Percentiles rank a stretch among this genome's conserved stretches.
These are phyloP conservation scores for Cynaeus angustus DNA, from an alignment of 2,888 invertebrate genomes.

Conservation along the genomic window DNA sequence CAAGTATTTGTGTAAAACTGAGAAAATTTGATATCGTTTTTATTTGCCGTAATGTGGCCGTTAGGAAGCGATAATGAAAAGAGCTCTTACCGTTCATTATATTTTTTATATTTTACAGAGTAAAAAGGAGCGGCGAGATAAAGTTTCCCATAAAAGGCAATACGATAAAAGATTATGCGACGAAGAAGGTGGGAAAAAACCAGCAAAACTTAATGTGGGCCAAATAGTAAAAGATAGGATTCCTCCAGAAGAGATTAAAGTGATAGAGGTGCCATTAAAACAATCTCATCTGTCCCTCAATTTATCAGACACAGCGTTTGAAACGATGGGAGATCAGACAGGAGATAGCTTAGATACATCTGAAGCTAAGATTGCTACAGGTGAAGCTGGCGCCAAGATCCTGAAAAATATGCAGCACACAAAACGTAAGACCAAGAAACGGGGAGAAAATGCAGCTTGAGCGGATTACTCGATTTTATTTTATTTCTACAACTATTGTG, in stretches of 20 bases:
- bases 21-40: conserved; percentile 2
- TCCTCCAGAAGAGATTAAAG: conserved; percentile 62
- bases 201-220: conserved; percentile 59
- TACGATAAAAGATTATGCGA: conserved; percentile 34
- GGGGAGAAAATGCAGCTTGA: conserved; percentile 19
- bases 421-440: conserved; percentile 24
- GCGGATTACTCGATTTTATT: conserved; percentile 1
- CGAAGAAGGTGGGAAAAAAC: conserved; percentile 20
- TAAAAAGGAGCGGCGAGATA: conserved; percentile 17
- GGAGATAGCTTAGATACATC: conserved; percentile 67
- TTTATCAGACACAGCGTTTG: conserved; percentile 68
- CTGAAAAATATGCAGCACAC: conserved; percentile 59
- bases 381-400: conserved; percentile 62
- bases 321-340: conserved; percentile 69
- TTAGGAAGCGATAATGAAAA: conserved; percentile 12
- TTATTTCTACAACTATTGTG: conserved; percentile 1
- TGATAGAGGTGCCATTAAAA: conserved; percentile 66
- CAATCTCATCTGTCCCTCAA: conserved; percentile 63
- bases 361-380: conserved; percentile 63
- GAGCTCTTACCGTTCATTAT: conserved; percentile 8
- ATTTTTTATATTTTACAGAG: conserved; percentile 26
- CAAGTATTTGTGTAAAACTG: not conserved
- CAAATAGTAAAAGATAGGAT: conserved; percentile 64
- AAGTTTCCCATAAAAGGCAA: conserved; percentile 20
- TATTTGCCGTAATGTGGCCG: conserved; percentile 10